Evolutionary conservation across 1,140 invertebrate genomes (phyloP).

Genomic region (Tetramorium alpestre): DNA sequence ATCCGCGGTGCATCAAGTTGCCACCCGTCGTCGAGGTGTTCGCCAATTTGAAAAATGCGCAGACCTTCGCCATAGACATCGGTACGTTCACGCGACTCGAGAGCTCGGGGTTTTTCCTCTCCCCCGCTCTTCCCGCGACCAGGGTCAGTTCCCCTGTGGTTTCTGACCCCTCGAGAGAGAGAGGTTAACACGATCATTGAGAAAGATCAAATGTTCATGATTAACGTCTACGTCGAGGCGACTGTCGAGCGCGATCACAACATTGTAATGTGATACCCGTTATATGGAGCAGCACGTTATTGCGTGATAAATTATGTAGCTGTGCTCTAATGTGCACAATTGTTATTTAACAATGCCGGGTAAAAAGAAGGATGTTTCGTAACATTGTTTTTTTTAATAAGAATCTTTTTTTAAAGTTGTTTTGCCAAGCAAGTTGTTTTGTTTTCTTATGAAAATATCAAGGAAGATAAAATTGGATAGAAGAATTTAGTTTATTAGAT

Average conservation of each 20-base stretch:
- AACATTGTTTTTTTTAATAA: background rate
- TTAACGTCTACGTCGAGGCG: background rate
- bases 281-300: background rate
- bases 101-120: no score
- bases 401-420: background rate
- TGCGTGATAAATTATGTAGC: background rate
- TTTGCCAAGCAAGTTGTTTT: background rate
- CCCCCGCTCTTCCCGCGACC: no score
- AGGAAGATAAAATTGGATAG: background rate
- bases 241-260: background rate
- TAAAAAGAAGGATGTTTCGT: background rate
- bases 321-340: background rate
- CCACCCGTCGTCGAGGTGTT: conserved; percentile 87
- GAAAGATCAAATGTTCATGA: background rate
- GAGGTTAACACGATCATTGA: background rate
- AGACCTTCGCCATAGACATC: conserved; percentile 91
- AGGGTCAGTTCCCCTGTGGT: no score
- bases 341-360: background rate
- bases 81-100: conserved; percentile 83
- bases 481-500: background rate
- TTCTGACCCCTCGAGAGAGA: background rate
- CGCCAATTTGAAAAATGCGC: conserved; percentile 90
- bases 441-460: background rate
- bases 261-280: background rate
- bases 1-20: conserved; percentile 85